Evolutionary conservation across 2,797 vertebrate genomes (phyloP).

Genomic region (Paramormyrops hopkinsi): DNA sequence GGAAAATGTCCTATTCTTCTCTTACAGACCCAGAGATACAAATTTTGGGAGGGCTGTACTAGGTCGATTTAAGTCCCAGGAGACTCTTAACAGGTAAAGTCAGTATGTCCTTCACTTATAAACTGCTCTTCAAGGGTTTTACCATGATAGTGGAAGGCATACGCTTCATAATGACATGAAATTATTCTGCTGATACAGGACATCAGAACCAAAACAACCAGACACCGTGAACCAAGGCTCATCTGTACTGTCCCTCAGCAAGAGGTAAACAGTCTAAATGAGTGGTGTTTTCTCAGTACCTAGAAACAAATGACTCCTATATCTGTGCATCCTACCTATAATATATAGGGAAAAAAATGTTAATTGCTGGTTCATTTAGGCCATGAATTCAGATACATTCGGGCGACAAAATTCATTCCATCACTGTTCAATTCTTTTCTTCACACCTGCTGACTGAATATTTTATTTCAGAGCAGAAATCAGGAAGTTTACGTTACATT

Average conservation of each 20-base stretch:
- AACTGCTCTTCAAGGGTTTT: background rate
- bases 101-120: background rate
- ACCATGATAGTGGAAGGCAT: background rate
- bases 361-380: background rate
- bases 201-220: slow-evolving; percentile 30
- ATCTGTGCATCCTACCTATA: background rate
- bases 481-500: background rate
- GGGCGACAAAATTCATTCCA: background rate
- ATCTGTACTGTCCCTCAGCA: slow-evolving; percentile 49
- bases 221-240: slow-evolving; percentile 16
- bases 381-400: background rate
- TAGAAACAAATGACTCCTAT: background rate
- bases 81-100: slow-evolving; percentile 65
- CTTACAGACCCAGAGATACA: slow-evolving; percentile 65
- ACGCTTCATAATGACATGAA: background rate
- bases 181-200: background rate
- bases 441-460: background rate
- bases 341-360: background rate
- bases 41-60: slow-evolving; percentile 76
- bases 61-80: slow-evolving; percentile 60
- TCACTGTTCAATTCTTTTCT: background rate
- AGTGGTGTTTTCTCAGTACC: background rate
- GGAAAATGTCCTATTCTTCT: slow-evolving; percentile 22
- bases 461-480: background rate
- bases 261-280: slow-evolving; percentile 45